A percentile compares a stretch with the other conserved stretches of the same genome.
Evolutionary conservation across 2,797 vertebrate genomes (phyloP).

Genomic region (Mus minutoides): DNA sequence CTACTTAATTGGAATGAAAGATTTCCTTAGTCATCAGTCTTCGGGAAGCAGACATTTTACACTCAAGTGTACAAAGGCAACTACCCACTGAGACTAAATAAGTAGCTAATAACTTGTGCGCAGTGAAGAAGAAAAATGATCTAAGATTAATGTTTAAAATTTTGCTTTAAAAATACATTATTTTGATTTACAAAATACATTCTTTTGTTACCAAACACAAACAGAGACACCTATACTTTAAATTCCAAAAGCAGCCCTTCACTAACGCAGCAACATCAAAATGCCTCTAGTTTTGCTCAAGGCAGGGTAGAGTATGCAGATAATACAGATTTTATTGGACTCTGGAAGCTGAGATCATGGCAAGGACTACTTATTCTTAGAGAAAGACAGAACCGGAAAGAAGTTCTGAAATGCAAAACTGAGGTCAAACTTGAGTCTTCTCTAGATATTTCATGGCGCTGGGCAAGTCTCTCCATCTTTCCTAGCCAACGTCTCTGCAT

Average conservation of each 20-base stretch:
- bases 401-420: neutral
- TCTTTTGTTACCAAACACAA: neutral
- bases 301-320: neutral
- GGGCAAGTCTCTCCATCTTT: neutral
- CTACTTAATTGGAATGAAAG: neutral
- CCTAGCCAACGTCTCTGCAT: neutral
- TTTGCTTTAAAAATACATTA: conserved; percentile 6
- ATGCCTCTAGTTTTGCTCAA: neutral
- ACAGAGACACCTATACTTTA: neutral
- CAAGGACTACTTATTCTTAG: neutral
- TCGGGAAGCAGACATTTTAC: neutral
- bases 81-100: neutral
- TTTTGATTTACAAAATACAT: neutral
- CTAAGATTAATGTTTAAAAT: neutral
- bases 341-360: too few species aligned
- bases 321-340: neutral
- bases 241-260: neutral
- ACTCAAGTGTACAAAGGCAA: neutral
- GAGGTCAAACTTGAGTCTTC: neutral
- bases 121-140: neutral
- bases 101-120: neutral
- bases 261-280: neutral
- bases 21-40: neutral
- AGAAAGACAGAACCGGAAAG: neutral
- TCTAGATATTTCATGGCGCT: too few species aligned